Evolutionary conservation across 2,113 vertebrate genomes (phyloP).

Genomic region (Catharus bicknelli): DNA sequence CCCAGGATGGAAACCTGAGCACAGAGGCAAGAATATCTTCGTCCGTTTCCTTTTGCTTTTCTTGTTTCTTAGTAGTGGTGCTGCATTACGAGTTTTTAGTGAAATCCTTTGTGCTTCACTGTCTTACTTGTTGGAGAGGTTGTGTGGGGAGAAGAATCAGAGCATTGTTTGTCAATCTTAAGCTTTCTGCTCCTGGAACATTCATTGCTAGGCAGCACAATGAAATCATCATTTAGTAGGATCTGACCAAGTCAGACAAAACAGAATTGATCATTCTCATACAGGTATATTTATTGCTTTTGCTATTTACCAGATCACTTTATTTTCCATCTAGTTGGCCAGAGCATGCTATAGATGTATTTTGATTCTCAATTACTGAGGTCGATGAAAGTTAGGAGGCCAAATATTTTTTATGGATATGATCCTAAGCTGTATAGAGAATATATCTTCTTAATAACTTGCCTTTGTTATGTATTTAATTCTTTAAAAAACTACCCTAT

Average conservation of each 20-base stretch:
- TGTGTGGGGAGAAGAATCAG: background rate
- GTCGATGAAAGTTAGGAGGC: background rate
- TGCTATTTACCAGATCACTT: background rate
- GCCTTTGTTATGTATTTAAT: background rate
- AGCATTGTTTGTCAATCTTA: background rate
- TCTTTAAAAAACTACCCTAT: background rate
- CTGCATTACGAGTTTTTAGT: background rate
- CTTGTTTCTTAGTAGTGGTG: background rate
- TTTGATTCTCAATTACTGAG: background rate
- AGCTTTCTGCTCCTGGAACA: background rate
- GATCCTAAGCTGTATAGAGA: background rate
- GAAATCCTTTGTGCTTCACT: background rate
- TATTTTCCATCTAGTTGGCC: background rate
- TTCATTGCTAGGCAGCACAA: background rate
- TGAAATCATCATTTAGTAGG: background rate
- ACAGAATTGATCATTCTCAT: background rate
- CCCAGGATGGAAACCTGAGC: background rate
- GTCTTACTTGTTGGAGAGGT: background rate
- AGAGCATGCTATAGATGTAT: background rate
- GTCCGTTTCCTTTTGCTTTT: background rate
- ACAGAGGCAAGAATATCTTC: background rate
- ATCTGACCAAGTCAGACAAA: background rate
- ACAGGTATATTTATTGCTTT: background rate
- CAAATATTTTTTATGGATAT: background rate
- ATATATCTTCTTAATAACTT: background rate